These are phyloP conservation scores for Phthorimaea operculella DNA, from an alignment of 1,140 invertebrate genomes.

Conservation along the genomic window DNA sequence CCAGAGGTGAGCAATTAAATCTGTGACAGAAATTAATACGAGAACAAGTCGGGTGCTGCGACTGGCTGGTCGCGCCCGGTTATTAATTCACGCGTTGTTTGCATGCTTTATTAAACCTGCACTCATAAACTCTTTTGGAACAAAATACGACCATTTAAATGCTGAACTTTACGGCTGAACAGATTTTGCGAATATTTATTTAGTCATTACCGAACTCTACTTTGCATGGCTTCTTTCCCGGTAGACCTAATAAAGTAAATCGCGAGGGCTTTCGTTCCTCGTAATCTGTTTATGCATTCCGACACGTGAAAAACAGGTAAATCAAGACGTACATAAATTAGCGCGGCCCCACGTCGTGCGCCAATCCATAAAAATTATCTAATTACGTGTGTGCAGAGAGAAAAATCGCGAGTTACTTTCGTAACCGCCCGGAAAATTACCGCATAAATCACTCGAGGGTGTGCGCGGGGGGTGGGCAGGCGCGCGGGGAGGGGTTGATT, in stretches of 20 bases:
- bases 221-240: no score
- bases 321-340: slow-evolving; percentile 15
- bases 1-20: slow-evolving; percentile 62
- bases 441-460: slow-evolving; percentile 50
- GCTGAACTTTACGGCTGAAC: no score
- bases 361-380: slow-evolving; percentile 55
- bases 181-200: no score
- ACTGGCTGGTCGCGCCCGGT: slow-evolving; percentile 21
- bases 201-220: no score
- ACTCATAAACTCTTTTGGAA: slow-evolving; percentile 10
- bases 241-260: no score
- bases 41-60: slow-evolving; percentile 31
- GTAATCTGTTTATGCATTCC: not conserved
- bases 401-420: slow-evolving; percentile 63
- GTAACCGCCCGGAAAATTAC: slow-evolving; percentile 63
- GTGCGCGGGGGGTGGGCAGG: slow-evolving; percentile 27
- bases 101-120: slow-evolving; percentile 40
- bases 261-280: no score
- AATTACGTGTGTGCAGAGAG: slow-evolving; percentile 59
- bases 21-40: slow-evolving; percentile 62
- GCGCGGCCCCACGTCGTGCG: slow-evolving; percentile 2
- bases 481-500: slow-evolving; percentile 41
- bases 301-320: slow-evolving; percentile 1
- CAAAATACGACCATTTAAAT: no score
- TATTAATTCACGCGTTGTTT: slow-evolving; percentile 40